A percentile compares a stretch with the other conserved stretches of the same genome.
Conservation (phyloP, 1,140 invertebrate species). For the Sminthurinus signatus region DNA sequence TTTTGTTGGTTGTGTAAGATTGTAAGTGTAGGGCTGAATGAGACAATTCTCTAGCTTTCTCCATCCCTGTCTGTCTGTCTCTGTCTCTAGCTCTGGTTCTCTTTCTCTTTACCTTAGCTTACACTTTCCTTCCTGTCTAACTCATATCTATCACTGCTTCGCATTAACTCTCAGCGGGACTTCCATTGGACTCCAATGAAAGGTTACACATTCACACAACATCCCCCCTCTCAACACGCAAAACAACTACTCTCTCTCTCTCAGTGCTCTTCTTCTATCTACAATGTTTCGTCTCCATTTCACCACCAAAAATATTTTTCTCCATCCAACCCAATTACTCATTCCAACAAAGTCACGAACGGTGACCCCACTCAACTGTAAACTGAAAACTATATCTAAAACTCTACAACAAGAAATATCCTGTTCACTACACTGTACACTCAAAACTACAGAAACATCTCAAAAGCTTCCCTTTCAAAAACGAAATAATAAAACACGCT, state of each 20-base stretch:
- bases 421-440: too few relatives aligned
- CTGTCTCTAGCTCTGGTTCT: background rate
- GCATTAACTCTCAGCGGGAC: slow-evolving; percentile 26
- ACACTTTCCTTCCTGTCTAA: slow-evolving; percentile 33
- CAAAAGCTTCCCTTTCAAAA: too few relatives aligned
- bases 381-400: too few relatives aligned
- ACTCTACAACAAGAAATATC: too few relatives aligned
- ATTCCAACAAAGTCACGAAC: slow-evolving; percentile 36
- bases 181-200: slow-evolving; percentile 15
- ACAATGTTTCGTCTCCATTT: too few relatives aligned
- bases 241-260: slow-evolving; percentile 21
- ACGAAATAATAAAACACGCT: too few relatives aligned
- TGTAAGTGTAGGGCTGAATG: slow-evolving; percentile 7
- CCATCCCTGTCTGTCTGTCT: background rate
- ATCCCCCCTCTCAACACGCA: slow-evolving; percentile 24
- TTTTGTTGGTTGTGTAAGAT: background rate
- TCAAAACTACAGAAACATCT: too few relatives aligned
- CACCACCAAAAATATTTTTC: slow-evolving; percentile 33
- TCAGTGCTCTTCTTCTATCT: too few relatives aligned
- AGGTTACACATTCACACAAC: background rate
- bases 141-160: slow-evolving; percentile 34
- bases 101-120: slow-evolving; percentile 5
- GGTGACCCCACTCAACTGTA: too few relatives aligned
- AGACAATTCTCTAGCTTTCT: slow-evolving; percentile 21
- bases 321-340: slow-evolving; percentile 31